phyloP scores from a whole-genome alignment of 2,888 invertebrate species.

The Sarcophaga rosellei region DNA sequence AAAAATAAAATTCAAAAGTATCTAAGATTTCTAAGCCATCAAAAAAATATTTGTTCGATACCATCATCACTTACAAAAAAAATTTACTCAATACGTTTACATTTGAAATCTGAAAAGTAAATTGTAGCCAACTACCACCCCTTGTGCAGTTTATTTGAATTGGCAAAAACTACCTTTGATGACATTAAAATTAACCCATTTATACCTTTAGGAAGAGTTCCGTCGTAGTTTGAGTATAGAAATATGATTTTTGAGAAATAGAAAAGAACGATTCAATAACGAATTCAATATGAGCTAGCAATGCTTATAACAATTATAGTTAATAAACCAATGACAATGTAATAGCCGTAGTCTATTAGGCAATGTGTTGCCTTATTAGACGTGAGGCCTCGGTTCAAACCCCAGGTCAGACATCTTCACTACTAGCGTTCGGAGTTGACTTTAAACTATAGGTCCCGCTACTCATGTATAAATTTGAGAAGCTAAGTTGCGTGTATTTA shows the following conservation, averaged over 20 bases:
- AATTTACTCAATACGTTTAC: neutral
- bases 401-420: no score
- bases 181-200: slow-evolving; percentile 47
- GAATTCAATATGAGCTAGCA: slow-evolving; percentile 18
- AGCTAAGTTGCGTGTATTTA: no score
- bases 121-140: slow-evolving; percentile 5
- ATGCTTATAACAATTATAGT: no score
- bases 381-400: no score
- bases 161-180: slow-evolving; percentile 13
- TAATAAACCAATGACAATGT: no score
- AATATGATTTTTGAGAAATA: slow-evolving; percentile 1
- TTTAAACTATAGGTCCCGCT: no score
- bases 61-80: neutral
- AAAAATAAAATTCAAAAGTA: neutral
- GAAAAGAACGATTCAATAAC: neutral
- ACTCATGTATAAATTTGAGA: no score
- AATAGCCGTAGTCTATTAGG: no score
- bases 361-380: no score
- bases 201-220: slow-evolving; percentile 12
- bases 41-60: slow-evolving; percentile 3
- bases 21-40: neutral
- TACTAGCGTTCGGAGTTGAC: no score
- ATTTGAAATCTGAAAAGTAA: slow-evolving; percentile 17
- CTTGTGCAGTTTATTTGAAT: neutral
- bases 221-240: neutral